These are phyloP conservation scores for Stomorhina lunata DNA, from an alignment of 2,888 invertebrate species.

Conservation along the genomic window DNA sequence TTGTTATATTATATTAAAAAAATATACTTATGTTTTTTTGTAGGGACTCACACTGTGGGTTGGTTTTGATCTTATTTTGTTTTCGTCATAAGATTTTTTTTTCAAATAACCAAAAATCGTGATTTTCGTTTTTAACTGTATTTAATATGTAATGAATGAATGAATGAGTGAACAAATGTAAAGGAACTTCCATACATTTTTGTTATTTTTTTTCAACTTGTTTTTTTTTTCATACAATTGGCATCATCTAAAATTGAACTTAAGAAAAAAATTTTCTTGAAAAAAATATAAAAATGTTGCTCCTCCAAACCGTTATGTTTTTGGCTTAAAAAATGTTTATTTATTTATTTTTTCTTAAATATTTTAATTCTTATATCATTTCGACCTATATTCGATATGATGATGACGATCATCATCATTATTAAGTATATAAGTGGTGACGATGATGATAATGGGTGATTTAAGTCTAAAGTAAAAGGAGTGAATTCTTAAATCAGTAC, in stretches of 20 bases:
- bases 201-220: not conserved
- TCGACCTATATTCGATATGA: constrained; percentile 61
- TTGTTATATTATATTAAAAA: constrained; percentile 30
- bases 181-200: constrained; percentile 46
- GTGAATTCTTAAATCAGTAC: not conserved
- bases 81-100: constrained; percentile 12
- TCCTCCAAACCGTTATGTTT: constrained; percentile 62
- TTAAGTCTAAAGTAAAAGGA: constrained; percentile 6
- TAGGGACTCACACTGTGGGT: constrained; percentile 61
- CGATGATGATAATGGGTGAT: constrained; percentile 16
- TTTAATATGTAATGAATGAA: constrained; percentile 49
- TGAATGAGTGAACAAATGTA: not conserved
- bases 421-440: constrained; percentile 21
- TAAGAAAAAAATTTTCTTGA: constrained; percentile 3
- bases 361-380: constrained; percentile 66
- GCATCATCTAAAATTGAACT: constrained; percentile 30
- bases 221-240: constrained; percentile 21
- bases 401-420: constrained; percentile 38
- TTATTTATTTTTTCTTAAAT: constrained; percentile 46
- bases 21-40: constrained; percentile 21
- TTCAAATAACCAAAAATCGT: constrained; percentile 49
- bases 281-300: constrained; percentile 40
- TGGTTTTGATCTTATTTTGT: constrained; percentile 39
- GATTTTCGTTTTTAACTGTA: constrained; percentile 54
- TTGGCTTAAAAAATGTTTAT: constrained; percentile 46